These are phyloP conservation scores for Trichacis sp. DNA, from an alignment of 2,888 invertebrate species.

Conservation along the genomic window DNA sequence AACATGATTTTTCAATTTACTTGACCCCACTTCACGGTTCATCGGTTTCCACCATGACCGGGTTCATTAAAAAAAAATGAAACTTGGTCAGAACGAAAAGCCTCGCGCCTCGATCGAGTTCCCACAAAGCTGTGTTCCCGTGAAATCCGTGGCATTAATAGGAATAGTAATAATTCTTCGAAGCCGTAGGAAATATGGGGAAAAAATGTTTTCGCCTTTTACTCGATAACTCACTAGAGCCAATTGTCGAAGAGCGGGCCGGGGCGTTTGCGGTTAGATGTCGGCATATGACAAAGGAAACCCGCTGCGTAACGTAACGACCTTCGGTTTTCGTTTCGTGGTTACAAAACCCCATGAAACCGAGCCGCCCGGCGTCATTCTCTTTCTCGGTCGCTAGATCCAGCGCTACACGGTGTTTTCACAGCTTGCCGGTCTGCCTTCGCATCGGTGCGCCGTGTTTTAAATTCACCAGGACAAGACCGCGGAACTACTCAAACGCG, in stretches of 20 bases:
- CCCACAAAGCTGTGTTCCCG: too few relatives aligned
- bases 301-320: conserved; percentile 67
- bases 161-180: neutral
- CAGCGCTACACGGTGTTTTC: conserved; percentile 52
- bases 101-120: too few relatives aligned
- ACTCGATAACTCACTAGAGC: conserved; percentile 27
- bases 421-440: conserved; percentile 56
- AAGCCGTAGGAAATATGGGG: neutral
- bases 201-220: conserved; percentile 16
- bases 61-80: too few relatives aligned
- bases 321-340: conserved; percentile 66
- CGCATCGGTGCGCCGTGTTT: conserved; percentile 1
- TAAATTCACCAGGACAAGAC: conserved; percentile 19
- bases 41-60: too few relatives aligned
- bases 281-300: conserved; percentile 66
- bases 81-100: too few relatives aligned
- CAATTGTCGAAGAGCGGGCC: conserved; percentile 16
- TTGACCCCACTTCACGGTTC: too few relatives aligned
- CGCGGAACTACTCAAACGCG: conserved; percentile 32
- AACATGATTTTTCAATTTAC: too few relatives aligned
- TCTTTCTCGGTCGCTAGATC: conserved; percentile 35
- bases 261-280: conserved; percentile 60
- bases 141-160: too few relatives aligned
- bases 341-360: conserved; percentile 61
- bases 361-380: conserved; percentile 44